Evolutionary conservation across 2,888 invertebrate genomes (phyloP).

Genomic region (Xylocampa areola): DNA sequence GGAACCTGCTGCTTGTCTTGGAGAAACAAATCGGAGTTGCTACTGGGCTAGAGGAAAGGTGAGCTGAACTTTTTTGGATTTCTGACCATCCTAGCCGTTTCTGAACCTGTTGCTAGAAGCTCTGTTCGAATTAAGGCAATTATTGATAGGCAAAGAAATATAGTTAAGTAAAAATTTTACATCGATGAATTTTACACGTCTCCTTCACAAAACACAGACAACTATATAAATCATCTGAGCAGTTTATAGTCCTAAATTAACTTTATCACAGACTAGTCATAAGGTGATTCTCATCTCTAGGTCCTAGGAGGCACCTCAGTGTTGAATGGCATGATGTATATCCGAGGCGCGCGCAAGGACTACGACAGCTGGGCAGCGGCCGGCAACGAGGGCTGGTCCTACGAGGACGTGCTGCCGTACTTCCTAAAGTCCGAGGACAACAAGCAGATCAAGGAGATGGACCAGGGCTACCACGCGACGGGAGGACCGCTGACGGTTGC

Average conservation of each 20-base stretch:
- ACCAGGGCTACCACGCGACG: constrained; percentile 93
- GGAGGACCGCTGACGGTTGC: constrained; percentile 94
- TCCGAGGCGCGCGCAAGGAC: constrained; percentile 96
- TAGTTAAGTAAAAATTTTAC: too few relatives aligned
- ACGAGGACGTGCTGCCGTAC: constrained; percentile 96
- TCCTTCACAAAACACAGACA: too few relatives aligned
- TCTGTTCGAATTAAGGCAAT: too few relatives aligned
- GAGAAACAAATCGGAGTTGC: constrained; percentile 92
- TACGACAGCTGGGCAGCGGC: constrained; percentile 96
- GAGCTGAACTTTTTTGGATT: constrained; percentile 21
- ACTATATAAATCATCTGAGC: too few relatives aligned
- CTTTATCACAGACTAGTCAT: too few relatives aligned
- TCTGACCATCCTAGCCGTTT: background rate
- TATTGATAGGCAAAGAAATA: too few relatives aligned
- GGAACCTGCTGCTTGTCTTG: constrained; percentile 94
- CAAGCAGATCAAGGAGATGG: constrained; percentile 92
- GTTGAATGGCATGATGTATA: constrained; percentile 99
- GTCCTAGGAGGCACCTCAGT: constrained; percentile 97
- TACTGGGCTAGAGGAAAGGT: constrained; percentile 97
- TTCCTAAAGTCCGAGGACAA: constrained; percentile 97
- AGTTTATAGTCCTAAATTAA: too few relatives aligned
- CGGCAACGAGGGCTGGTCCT: constrained; percentile 97
- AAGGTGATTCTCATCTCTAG: constrained; percentile 78
- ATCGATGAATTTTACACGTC: too few relatives aligned
- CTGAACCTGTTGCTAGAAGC: too few relatives aligned